Base-by-base conservation (phyloP, 2,797 vertebrate genomes). In the Poeciliopsis gracilis region DNA sequence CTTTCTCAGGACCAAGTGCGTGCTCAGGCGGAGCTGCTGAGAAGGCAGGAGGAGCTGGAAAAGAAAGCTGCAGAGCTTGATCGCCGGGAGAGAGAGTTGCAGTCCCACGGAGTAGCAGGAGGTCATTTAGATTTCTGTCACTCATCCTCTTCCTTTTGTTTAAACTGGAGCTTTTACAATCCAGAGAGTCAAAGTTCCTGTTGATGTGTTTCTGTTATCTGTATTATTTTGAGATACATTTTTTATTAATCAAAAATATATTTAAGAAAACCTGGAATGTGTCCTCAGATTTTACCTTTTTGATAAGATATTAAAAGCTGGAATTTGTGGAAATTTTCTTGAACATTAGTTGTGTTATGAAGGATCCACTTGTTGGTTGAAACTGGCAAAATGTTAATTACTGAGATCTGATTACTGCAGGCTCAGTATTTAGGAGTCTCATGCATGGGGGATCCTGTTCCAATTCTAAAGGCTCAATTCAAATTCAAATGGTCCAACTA, bases 31-130 rank as follows among this genome's bases (percentile, higher is more conserved):
- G 97, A 99, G 89, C 94, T 98, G 82, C 94, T 99, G 82, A 97
- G 97, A 86, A 96, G 97, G 84, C 97, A 98, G 92, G 97, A 98
- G 94, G 97, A 98, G 90, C 88, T 98, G 94, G 97, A 99, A 94
- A 97, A 96, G 94, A 99, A 98, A 95, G 98, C 98, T 16, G 98
- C 98, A 66, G 98, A 99, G 92, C 95, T 99, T 5, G 98, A 99
- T 93, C 98, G 98, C 75, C 96, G 98, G 91, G 98, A 99, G 96
- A 95, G 97, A 86, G 98, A 99, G 93, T 96, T 99, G 94, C 98
- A 99, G 91, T 96, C 95, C 77, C 97, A 99, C 78, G 97, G 93
- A 91, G 92, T 95, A 77, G 93, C 95, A 85, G 92, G 97, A 87
- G 97, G 97, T 97, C 72, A 90, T 91, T 85, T 46, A 66, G 53